phyloP scores from a whole-genome alignment of 2,888 invertebrate genomes.

The Eupithecia subfuscata region DNA sequence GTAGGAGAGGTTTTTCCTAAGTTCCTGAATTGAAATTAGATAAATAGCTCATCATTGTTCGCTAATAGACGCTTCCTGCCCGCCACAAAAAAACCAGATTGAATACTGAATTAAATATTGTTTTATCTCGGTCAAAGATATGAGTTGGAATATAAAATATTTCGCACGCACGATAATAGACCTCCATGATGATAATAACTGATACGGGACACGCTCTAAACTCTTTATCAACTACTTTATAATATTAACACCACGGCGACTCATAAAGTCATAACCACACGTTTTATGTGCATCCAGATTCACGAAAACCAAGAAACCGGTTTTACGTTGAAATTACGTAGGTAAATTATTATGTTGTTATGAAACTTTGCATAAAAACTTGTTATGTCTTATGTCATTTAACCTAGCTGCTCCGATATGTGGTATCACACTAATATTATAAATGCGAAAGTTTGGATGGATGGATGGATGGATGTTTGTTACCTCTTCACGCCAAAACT shows the following conservation, averaged over 20 bases:
- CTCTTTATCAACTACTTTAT: conserved; percentile 3
- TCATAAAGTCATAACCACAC: neutral
- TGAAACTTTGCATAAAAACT: neutral
- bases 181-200: neutral
- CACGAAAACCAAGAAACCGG: neutral
- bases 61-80: neutral
- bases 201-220: conserved; percentile 2
- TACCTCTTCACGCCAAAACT: no score
- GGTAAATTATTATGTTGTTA: neutral
- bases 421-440: no score
- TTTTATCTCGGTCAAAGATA: neutral
- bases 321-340: neutral
- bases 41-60: neutral
- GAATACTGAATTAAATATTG: neutral
- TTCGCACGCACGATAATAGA: conserved; percentile 15
- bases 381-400: neutral
- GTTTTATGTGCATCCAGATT: no score
- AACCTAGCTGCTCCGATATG: neutral
- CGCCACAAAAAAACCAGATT: neutral
- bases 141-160: conserved; percentile 5
- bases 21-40: no score
- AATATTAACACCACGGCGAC: no score
- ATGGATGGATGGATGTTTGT: no score
- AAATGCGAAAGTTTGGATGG: no score
- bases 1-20: no score